Evolutionary conservation across 1,140 invertebrate species (phyloP), one percentile per base, ranked within the genome.

Genomic region (Drosophila simulans): DNA sequence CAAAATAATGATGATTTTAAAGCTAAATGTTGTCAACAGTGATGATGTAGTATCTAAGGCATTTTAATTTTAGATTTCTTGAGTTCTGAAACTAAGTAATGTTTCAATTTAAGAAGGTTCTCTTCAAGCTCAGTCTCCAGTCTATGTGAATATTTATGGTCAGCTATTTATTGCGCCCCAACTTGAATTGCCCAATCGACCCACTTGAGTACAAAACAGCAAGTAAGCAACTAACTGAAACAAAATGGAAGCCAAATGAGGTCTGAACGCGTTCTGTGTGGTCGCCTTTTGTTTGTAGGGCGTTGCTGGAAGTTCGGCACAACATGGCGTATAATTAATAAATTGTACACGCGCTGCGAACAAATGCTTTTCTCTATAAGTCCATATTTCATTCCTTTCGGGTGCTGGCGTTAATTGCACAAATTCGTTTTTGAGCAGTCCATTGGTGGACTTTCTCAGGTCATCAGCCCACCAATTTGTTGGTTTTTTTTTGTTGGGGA

Each of bases 261-360:
- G 39, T 40, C 56, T 39, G 22, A 43, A 17, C 43, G 37, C 52
- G 34, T 68, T 60, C 66, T 68, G 42, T 77, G 54, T 76, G 53
- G 60, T 68, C 53, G 37, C 43, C 63, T 20, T 37, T 53, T 54
- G 40, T 66, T 65, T 53, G 45, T 40, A 15, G 77, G 77, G 77
- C 77, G 80, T 83, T 64, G 69, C 42, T 70, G 5, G 17, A 52
- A 52, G 59, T 10, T 46, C 45, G 62, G 79, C 46, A 63, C 83
- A 89, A 89, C 80, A 46, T 77, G 83, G 83, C 83, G 79, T 89
- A 89, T 88, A 88, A 88, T 88, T 88, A 88, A 88, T 88, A 83
- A 80, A 70, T 77, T 69, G 75, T 86, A 64, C 80, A 86, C 83
- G 80, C 83, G 76, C 63, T 54, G 56, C 46, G 22, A 57, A 40